Base-by-base conservation (phyloP, 2,113 vertebrate genomes). In the Larimichthys polyactis region DNA sequence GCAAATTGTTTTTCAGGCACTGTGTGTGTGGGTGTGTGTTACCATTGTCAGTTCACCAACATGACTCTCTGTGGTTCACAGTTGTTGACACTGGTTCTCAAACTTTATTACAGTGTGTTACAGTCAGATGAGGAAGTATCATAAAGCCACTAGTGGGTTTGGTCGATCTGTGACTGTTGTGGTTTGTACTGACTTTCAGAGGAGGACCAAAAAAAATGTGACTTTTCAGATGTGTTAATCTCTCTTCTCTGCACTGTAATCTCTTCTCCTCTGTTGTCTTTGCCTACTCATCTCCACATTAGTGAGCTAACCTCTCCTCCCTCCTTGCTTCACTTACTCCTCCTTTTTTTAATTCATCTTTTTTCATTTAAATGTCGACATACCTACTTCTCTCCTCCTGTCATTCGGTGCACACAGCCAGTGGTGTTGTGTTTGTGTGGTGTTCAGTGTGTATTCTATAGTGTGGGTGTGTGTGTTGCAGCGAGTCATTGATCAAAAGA, bases 401-500 rank as follows among this genome's bases (percentile, higher is more conserved):
- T 36, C 17, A 24, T 0, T 59, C n/a, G n/a, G 15, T 60, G 10
- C 22, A 48, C 1, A 55, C 16, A 76, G 68, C 15, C 46, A 20
- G 15, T 4, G 27, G 55, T 40, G 29, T 36, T 77, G 19, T 71
- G 49, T 75, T 64, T 82, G 59, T 79, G 11, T 79, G 8, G 4
- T 15, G 70, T 12, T 69, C 16, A 16, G 14, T 64, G 32, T 78
- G 43, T 43, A n/a, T 71, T 57, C 17, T 70, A 11, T 65, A 59
- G 16, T 59, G 43, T 36, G 16, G 32, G 52, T 74, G 19, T 60
- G 6, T 71, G 48, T 29, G 22, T 51, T 9, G 52, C 24, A 58
- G 24, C 40, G 22, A 77, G 65, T 44, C 57, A 90, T 82, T 91
- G 81, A 89, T 88, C 59, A 78, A 48, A 12, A 75, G 67, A 70